Base-by-base conservation (phyloP, 2,888 invertebrate species). In the Cylindroiulus punctatus region DNA sequence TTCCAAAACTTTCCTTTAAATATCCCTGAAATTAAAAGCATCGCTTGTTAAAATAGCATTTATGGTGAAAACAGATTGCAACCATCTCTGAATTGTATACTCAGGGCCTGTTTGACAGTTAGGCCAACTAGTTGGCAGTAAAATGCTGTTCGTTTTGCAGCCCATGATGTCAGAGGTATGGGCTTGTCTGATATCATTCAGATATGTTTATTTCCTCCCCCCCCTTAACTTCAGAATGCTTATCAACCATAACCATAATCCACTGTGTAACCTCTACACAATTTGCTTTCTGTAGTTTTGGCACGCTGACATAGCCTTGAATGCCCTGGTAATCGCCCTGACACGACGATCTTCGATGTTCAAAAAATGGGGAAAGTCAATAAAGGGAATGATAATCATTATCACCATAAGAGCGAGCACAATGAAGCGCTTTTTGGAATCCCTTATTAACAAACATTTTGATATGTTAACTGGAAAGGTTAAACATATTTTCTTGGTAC, bases 1-100 rank as follows among this genome's bases (percentile, higher is more conserved):
- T 94, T 12, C 99, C 99, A 92, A 98, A 99, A 85, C 98, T 98
- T 90, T 98, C 98, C 89, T 95, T 95, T 84, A 99, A 92, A 91
- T 98, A 98, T 65, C 96, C 95, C 94, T 94, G 89, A 32, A 90
- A 88, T 65, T 65, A 22, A 87, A 19, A 84, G 26, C 52, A 85
- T 87, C 26, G 0, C 0, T 47, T 84, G 30, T 84, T 32, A 32
- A 32, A 32, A 32, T 36, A 2, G 5, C 17, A 19, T 65, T 65
- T n/a, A 57, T n/a, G 10, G 12, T 5, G 3, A 36, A 36, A 4
- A 36, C 36, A 65, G 26, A 65, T 26, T 65, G 26, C 22, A 26
- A 65, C 65, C 26, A 22, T 4, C 7, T 65, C 10, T 10, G 22
- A 65, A 65, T 26, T 76, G 22, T 8, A 30, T 5, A 26, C 14